Evolutionary conservation across 2,797 vertebrate species (phyloP).

Genomic region (Crotalus adamanteus): DNA sequence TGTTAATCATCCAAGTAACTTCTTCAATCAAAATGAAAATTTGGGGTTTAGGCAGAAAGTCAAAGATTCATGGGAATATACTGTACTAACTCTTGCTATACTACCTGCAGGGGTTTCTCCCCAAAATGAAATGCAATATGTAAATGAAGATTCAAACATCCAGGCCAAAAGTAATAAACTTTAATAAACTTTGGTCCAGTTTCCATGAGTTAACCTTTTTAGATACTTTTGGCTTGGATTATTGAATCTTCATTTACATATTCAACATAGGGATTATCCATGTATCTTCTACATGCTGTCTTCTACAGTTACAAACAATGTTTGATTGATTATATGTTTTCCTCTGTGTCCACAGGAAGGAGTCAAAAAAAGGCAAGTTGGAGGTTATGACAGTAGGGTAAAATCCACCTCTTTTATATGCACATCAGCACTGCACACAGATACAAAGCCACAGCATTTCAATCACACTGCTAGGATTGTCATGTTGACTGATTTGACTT

Average conservation of each 20-base stretch:
- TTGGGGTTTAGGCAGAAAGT: background rate
- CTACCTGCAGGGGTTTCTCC: background rate
- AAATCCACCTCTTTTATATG: background rate
- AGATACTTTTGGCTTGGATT: background rate
- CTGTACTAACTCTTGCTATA: background rate
- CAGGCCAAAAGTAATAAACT: background rate
- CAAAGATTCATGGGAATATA: background rate
- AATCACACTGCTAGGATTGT: background rate
- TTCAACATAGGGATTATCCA: background rate
- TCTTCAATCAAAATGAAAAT: background rate
- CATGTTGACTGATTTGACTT: background rate
- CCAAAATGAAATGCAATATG: background rate
- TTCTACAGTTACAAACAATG: background rate
- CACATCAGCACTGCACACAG: background rate
- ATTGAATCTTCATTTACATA: background rate
- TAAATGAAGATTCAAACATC: background rate
- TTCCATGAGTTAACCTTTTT: background rate
- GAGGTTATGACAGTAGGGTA: background rate
- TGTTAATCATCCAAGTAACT: background rate
- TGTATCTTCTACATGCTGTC: background rate
- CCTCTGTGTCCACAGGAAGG: background rate
- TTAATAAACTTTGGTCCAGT: background rate
- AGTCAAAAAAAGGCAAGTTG: background rate
- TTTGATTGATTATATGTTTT: background rate
- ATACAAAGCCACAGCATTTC: background rate